Evolutionary conservation across 2,797 vertebrate genomes (phyloP).

Genomic region (Emydoidea blandingii): DNA sequence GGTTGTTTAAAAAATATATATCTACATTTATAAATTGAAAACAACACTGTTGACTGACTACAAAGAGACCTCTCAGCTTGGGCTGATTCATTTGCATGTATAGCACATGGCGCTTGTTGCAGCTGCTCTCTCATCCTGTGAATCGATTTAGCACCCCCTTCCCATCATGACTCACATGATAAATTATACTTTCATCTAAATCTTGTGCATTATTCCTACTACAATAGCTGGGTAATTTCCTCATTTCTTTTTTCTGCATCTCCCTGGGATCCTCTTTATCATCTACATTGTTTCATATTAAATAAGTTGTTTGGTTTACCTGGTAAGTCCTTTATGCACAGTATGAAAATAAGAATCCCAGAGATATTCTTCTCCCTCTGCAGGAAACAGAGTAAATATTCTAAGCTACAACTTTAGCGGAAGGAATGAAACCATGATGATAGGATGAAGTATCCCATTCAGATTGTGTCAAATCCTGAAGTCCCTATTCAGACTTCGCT

Average conservation of each 20-base stretch:
- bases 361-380: not conserved
- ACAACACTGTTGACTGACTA: not conserved
- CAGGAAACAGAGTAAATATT: not conserved
- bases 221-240: conserved; percentile 46
- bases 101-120: not conserved
- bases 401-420: conserved; percentile 1
- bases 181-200: conserved; percentile 70
- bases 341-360: conserved; percentile 45
- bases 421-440: not conserved
- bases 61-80: not conserved
- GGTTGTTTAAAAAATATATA: not conserved
- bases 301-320: conserved; percentile 51
- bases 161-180: conserved; percentile 18
- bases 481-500: not conserved
- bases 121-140: conserved; percentile 53
- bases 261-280: conserved; percentile 62
- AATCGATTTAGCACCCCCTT: conserved; percentile 51
- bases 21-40: not conserved
- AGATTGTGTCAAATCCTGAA: not conserved
- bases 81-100: conserved; percentile 17
- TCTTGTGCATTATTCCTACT: conserved; percentile 48
- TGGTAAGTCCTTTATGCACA: conserved; percentile 20
- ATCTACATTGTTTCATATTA: conserved; percentile 55
- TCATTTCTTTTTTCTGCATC: conserved; percentile 29
- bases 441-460: not conserved